A percentile compares a stretch with the other conserved stretches of the same genome.
phyloP scores from a whole-genome alignment of 1,140 invertebrate species.

The Zaprionus vittiger region DNA sequence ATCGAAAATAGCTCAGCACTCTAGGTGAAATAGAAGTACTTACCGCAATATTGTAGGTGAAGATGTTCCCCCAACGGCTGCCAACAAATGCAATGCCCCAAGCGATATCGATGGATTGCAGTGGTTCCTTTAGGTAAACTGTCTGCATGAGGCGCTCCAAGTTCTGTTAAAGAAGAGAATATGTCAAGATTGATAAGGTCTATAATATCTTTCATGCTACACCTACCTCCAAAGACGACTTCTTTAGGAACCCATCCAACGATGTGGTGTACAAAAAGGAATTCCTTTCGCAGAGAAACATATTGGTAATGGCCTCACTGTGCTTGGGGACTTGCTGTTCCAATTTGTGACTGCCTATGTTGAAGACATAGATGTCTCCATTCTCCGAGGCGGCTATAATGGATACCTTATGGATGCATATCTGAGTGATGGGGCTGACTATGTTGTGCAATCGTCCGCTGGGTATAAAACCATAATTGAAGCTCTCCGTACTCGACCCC shows the following conservation, averaged over 20 bases:
- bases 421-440: conserved; percentile 68
- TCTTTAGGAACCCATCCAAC: conserved; percentile 77
- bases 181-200: not conserved
- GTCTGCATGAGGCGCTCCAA: conserved; percentile 67
- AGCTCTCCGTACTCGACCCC: not conserved
- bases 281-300: conserved; percentile 61
- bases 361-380: conserved; percentile 86
- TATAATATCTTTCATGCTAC: not conserved
- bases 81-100: conserved; percentile 76
- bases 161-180: conserved; percentile 51
- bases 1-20: not conserved
- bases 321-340: conserved; percentile 84
- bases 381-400: conserved; percentile 85
- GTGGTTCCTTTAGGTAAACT: conserved; percentile 73
- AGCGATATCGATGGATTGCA: conserved; percentile 75
- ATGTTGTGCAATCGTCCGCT: conserved; percentile 55
- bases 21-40: conserved; percentile 21
- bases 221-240: conserved; percentile 69
- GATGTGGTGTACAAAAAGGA: conserved; percentile 72
- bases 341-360: conserved; percentile 83
- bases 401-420: conserved; percentile 56
- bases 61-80: conserved; percentile 77
- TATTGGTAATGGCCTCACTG: conserved; percentile 78
- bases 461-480: conserved; percentile 34
- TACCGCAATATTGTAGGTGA: conserved; percentile 68